Base-by-base conservation (phyloP, 2,113 vertebrate species). In the Apodemus sylvaticus region DNA sequence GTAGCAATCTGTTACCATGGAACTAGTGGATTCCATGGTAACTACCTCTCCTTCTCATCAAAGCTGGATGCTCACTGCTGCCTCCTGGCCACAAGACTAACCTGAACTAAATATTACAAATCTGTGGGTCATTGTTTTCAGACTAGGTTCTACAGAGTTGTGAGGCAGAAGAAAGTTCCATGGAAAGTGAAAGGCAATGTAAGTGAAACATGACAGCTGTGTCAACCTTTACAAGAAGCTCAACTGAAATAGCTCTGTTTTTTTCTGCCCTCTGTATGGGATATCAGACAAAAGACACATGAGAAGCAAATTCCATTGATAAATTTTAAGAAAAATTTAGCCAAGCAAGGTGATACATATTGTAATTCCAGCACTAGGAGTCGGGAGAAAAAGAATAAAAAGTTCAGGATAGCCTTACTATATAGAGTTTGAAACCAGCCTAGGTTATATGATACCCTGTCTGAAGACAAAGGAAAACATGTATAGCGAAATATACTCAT, bases 101-200 rank as follows among this genome's bases (percentile, higher is more conserved):
- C 71, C 82, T 45, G 68, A 93, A 91, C 17, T 53, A 87, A 86
- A 93, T 4, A 1, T n/a, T 96, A 90, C 31, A 34, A 24, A 1
- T 74, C 14, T n/a, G 22, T 53, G 14, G 58, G 36, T 42, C 74
- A n/a, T 74, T 97, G 70, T 97, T 87, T n/a, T 83, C 51, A 93
- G 74, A 77, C 55, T 81, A 45, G 12, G 1, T 93, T 90, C 48
- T 76, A 42, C 0, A 91, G 29, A 73, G 11, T 1, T 26, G 42
- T 82, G 48, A 81, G 42, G 6, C 9, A 55, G 17, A 60, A 74
- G 73, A 31, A 64, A 62, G 19, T 51, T 90, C 77, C 42, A 36
- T 51, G 60, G 29, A 1, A 66, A 74, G 8, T 16, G 1, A 48
- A 48, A 1, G 20, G 2, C 3, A 55, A 5, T 93, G 12, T 17